A percentile compares a stretch with the other conserved stretches of the same genome.
Conservation (phyloP, 2,888 invertebrate genomes). For the Lithosia quadra region DNA sequence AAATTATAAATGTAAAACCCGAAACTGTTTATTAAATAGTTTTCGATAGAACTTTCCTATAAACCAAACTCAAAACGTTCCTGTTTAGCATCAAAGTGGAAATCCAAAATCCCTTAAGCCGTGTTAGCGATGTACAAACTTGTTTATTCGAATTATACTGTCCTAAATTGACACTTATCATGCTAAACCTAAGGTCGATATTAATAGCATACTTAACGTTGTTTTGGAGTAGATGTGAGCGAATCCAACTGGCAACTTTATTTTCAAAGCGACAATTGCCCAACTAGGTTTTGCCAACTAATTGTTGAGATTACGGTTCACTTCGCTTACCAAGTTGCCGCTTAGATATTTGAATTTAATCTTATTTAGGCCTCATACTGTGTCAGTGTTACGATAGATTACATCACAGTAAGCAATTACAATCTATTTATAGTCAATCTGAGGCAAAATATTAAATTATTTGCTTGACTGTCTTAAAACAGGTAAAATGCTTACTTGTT, state of each 20-base stretch:
- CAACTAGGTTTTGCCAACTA: slow-evolving; percentile 79
- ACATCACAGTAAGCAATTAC: slow-evolving; percentile 10
- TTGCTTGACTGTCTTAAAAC: not conserved
- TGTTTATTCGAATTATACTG: slow-evolving; percentile 30
- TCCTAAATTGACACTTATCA: slow-evolving; percentile 47
- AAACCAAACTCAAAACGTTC: slow-evolving; percentile 74
- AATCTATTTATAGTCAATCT: not conserved
- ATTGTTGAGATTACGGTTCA: slow-evolving; percentile 80
- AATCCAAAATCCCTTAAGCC: slow-evolving; percentile 82
- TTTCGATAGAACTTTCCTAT: slow-evolving; percentile 70
- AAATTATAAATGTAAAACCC: slow-evolving; percentile 43
- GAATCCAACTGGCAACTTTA: slow-evolving; percentile 76
- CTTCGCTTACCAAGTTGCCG: slow-evolving; percentile 59
- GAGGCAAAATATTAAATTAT: not conserved
- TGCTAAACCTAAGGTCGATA: slow-evolving; percentile 37
- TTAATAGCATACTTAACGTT: slow-evolving; percentile 42
- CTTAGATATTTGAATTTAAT: slow-evolving; percentile 65
- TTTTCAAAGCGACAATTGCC: slow-evolving; percentile 81
- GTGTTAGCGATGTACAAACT: slow-evolving; percentile 69
- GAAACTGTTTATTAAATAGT: slow-evolving; percentile 70
- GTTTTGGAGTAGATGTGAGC: slow-evolving; percentile 66
- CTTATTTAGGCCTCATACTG: slow-evolving; percentile 43
- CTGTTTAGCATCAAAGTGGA: slow-evolving; percentile 81
- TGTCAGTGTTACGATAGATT: slow-evolving; percentile 20
- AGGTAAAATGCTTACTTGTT: too few relatives aligned